phyloP scores from a whole-genome alignment of 1,140 invertebrate species.

The Pseudachorutes palmiensis region DNA sequence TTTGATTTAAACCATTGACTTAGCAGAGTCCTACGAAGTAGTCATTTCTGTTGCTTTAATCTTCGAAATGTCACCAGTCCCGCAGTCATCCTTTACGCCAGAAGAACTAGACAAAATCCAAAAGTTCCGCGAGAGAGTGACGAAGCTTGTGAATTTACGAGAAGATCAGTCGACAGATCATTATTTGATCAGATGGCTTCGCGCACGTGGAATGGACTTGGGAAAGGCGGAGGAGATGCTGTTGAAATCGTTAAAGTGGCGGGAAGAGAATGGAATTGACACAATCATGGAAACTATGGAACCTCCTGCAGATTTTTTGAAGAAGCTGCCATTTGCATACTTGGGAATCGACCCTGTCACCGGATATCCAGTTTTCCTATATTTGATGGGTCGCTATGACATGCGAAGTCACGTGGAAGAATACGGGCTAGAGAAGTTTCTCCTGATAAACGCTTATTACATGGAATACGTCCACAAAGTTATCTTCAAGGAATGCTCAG shows the following conservation, averaged over 20 bases:
- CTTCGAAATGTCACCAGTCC: no score
- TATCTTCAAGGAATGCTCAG: conserved; percentile 2
- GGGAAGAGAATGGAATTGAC: conserved; percentile 16
- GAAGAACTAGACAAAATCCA: background rate
- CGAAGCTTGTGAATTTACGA: background rate
- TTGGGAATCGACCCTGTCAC: background rate
- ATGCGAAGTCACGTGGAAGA: background rate
- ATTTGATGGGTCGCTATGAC: conserved; percentile 3
- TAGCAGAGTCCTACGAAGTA: no score
- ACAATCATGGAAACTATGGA: background rate
- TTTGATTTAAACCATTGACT: no score
- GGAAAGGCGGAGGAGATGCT: conserved; percentile 17
- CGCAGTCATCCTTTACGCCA: background rate
- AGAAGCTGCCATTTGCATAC: conserved; percentile 1
- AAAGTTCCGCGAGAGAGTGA: background rate
- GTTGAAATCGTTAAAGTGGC: conserved; percentile 11
- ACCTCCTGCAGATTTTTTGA: background rate
- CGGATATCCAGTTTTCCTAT: background rate
- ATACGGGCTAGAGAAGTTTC: background rate
- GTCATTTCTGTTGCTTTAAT: no score
- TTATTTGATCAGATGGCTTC: conserved; percentile 18
- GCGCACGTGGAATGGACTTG: conserved; percentile 15
- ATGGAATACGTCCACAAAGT: conserved; percentile 1
- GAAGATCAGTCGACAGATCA: background rate
- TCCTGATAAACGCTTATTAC: background rate